These are phyloP conservation scores for Athalia rosae DNA, from an alignment of 2,888 invertebrate species.

Conservation along the genomic window DNA sequence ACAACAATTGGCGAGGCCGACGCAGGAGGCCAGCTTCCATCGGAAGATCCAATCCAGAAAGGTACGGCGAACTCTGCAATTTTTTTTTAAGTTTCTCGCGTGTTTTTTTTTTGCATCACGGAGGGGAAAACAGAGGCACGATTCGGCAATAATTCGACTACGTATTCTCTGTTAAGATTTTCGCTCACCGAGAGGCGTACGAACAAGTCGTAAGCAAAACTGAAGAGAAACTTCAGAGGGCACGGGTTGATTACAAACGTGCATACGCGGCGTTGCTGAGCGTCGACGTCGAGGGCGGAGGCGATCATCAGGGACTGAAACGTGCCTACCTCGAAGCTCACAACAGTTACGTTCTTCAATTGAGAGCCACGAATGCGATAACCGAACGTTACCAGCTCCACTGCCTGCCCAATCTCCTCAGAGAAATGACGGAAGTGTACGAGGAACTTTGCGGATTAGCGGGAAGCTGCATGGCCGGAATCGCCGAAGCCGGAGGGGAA, in stretches of 20 bases:
- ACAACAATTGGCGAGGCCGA: slow-evolving; percentile 84
- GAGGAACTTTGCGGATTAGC: slow-evolving; percentile 84
- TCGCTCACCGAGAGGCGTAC: slow-evolving; percentile 92
- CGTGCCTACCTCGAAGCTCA: slow-evolving; percentile 90
- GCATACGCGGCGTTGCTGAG: slow-evolving; percentile 88
- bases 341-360: slow-evolving; percentile 94
- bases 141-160: background rate
- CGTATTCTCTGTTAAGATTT: slow-evolving; percentile 74
- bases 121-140: background rate
- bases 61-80: slow-evolving; percentile 71
- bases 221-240: slow-evolving; percentile 87
- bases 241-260: slow-evolving; percentile 89
- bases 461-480: slow-evolving; percentile 76
- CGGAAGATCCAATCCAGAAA: slow-evolving; percentile 94
- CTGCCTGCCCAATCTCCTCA: slow-evolving; percentile 88
- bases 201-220: slow-evolving; percentile 91
- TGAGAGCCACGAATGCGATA: slow-evolving; percentile 95
- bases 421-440: slow-evolving; percentile 96
- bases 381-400: slow-evolving; percentile 91
- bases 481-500: slow-evolving; percentile 91
- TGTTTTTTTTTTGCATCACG: background rate
- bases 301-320: slow-evolving; percentile 79
- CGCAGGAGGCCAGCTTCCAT: slow-evolving; percentile 91
- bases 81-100: too few relatives aligned
- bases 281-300: slow-evolving; percentile 77